Evolutionary conservation across 1,140 invertebrate species (phyloP), one percentile per base, ranked within the genome.

Genomic region (Euura lappo): DNA sequence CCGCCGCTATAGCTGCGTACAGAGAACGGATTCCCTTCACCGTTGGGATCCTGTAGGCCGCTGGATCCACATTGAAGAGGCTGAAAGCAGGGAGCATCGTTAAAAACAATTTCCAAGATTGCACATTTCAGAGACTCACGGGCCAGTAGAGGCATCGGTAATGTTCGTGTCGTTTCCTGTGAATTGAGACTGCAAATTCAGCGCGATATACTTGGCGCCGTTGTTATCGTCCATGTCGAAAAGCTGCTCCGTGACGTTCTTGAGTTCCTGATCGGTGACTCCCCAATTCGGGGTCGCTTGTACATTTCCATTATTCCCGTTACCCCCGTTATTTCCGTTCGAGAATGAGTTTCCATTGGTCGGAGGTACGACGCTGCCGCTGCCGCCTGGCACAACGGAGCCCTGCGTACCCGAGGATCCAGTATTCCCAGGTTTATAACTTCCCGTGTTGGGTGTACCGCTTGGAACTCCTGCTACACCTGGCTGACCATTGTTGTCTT

Each of bases 1-100:
- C 93, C 44, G 91, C 87, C 91, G 85, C 79, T 93, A 90, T 77
- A 94, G 95, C 79, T 93, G 94, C 77, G 77, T 92, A 92, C 7
- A 95, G 84, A 6, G 89, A 83, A 8, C 90, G 81, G 78, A 94
- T 86, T 79, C 91, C 91, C 79, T 90, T 85, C 28, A 95, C 90
- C 2, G 88, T 89, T 11, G 88, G 84, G 46, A 86, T 78, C 74
- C 86, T 84, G 4, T 83, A 88, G 71, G 80, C 87, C 78, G 84
- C 84, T 1, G 76, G 78, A 69, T 83, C 86, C 5, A 84, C 87
- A 43, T 74, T 78, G 51, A 83, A 80, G 28, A 89, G 75, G 13
- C 88, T 89, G 75, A 46, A 79, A 82, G 69, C 43, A 72, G 6
- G 70, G 77, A 7, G 10, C 13, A 71, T 28, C 0, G 28, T 28